A percentile compares a stretch with the other conserved stretches of the same genome.
These are phyloP conservation scores for Streptopelia turtur DNA, from an alignment of 2,797 vertebrate genomes.

Conservation along the genomic window DNA sequence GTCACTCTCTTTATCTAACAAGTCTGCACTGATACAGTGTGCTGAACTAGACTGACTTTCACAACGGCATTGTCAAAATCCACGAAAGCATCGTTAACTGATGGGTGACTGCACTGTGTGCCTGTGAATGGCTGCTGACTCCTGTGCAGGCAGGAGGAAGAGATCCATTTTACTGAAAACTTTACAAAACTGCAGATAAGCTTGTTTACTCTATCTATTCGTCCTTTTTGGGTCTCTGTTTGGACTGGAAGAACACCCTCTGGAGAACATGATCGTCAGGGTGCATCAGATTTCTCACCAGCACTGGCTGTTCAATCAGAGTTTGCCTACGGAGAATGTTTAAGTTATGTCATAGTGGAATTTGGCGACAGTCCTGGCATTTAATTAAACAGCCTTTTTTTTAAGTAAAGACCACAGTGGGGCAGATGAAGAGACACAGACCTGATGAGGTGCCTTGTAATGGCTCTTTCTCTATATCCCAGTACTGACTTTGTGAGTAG, in stretches of 20 bases:
- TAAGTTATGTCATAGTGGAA: constrained; percentile 30
- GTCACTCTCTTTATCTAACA: constrained; percentile 28
- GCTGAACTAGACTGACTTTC: background rate
- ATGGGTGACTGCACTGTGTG: background rate
- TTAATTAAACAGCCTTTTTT: constrained; percentile 13
- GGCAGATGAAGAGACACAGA: background rate
- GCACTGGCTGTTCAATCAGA: background rate
- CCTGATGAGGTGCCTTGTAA: background rate
- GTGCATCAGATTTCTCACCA: constrained; percentile 26
- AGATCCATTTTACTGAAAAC: background rate
- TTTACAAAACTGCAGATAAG: background rate
- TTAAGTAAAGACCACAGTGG: background rate
- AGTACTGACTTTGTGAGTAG: background rate
- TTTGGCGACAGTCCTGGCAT: constrained; percentile 8
- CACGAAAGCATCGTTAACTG: background rate
- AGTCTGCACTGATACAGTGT: background rate
- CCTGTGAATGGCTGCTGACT: background rate
- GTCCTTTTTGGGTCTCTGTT: background rate
- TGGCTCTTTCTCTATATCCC: background rate
- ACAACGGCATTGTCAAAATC: background rate
- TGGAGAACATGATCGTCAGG: accelerated
- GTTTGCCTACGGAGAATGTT: background rate
- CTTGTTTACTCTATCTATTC: background rate
- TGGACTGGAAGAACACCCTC: background rate
- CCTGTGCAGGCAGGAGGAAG: background rate